These are phyloP conservation scores for Xyrauchen texanus DNA, from an alignment of 2,113 vertebrate genomes.

Conservation along the genomic window DNA sequence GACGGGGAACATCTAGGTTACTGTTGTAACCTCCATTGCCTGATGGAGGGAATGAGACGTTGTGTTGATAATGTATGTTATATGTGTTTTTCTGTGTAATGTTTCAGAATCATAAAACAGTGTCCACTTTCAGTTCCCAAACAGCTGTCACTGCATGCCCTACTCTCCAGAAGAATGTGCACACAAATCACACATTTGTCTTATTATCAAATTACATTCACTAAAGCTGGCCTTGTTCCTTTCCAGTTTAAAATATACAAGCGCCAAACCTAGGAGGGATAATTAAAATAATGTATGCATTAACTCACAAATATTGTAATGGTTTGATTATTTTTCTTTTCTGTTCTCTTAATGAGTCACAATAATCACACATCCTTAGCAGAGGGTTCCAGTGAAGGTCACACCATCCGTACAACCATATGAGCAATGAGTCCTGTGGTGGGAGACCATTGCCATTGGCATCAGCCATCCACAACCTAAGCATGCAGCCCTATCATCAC, in stretches of 20 bases:
- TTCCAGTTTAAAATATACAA: constrained; percentile 47
- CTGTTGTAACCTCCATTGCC: too few species aligned
- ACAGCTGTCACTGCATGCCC: not conserved
- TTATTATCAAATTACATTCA: constrained; percentile 20
- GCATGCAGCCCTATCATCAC: not conserved
- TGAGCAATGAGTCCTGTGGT: constrained; percentile 61
- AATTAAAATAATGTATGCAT: constrained; percentile 50
- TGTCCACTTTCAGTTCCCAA: not conserved
- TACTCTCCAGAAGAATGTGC: constrained; percentile 4
- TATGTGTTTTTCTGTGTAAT: too few species aligned
- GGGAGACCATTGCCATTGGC: constrained; percentile 1
- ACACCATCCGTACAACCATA: constrained; percentile 55
- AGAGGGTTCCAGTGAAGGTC: constrained; percentile 62
- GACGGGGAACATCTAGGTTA: too few species aligned
- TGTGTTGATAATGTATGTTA: too few species aligned
- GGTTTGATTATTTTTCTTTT: constrained; percentile 65
- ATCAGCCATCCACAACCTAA: constrained; percentile 27
- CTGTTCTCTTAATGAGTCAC: constrained; percentile 62
- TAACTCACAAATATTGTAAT: constrained; percentile 55
- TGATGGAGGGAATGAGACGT: too few species aligned
- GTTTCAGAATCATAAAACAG: not conserved
- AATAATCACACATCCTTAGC: constrained; percentile 62
- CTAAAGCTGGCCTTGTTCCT: constrained; percentile 20
- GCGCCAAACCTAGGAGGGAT: constrained; percentile 38
- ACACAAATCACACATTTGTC: constrained; percentile 41